Percentiles rank a stretch among this genome's conserved stretches.
Evolutionary conservation across 1,140 invertebrate genomes (phyloP).

Genomic region (Adelges cooleyi): DNA sequence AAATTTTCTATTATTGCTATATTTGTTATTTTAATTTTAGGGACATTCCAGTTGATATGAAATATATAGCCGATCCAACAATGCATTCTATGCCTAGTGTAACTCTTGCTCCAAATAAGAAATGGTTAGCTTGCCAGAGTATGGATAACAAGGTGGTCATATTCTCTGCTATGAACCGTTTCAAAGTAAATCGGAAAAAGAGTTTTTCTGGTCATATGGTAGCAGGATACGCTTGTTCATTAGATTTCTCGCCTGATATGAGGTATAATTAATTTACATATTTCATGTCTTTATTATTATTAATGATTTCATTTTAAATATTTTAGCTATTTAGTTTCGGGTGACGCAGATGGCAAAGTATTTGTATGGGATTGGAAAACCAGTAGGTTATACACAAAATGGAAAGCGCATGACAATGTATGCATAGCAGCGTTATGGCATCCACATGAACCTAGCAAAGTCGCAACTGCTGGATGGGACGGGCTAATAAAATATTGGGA

Average conservation of each 20-base stretch:
- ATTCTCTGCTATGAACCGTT: slow-evolving; percentile 91
- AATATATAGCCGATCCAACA: slow-evolving; percentile 98
- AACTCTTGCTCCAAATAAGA: slow-evolving; percentile 86
- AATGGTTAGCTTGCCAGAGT: slow-evolving; percentile 97
- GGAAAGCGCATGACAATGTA: slow-evolving; percentile 97
- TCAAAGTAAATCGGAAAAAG: slow-evolving; percentile 96
- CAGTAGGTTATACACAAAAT: slow-evolving; percentile 93
- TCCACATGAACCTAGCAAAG: slow-evolving; percentile 94
- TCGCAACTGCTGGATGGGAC: slow-evolving; percentile 96
- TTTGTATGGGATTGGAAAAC: slow-evolving; percentile 99
- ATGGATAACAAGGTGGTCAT: slow-evolving; percentile 99
- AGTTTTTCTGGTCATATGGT: slow-evolving; percentile 98
- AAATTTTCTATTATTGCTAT: background rate
- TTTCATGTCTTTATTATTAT: background rate
- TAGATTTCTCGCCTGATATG: slow-evolving; percentile 99
- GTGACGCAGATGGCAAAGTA: slow-evolving; percentile 98
- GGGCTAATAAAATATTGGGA: slow-evolving; percentile 98
- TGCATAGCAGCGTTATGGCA: slow-evolving; percentile 94
- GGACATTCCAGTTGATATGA: slow-evolving; percentile 99
- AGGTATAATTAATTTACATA: slow-evolving; percentile 47
- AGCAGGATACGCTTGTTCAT: slow-evolving; percentile 92
- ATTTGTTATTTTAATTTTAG: slow-evolving; percentile 39
- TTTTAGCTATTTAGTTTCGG: slow-evolving; percentile 84
- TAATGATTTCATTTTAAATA: background rate
- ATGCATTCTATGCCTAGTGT: slow-evolving; percentile 99